Conservation (phyloP, 2,888 invertebrate genomes). For the Crematogaster levior region DNA sequence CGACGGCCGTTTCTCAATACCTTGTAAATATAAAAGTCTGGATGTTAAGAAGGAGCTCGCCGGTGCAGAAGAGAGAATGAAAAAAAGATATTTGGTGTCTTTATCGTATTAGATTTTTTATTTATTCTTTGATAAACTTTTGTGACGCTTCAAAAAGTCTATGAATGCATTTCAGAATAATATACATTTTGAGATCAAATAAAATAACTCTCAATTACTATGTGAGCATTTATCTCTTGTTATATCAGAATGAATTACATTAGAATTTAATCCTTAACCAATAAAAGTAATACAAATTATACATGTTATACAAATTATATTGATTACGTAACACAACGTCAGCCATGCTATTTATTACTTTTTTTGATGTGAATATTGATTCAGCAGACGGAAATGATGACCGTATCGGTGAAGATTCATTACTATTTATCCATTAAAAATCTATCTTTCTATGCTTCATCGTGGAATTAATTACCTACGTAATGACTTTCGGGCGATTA, state of each 20-base stretch:
- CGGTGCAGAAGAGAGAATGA: background rate
- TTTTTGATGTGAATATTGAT: background rate
- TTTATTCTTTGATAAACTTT: background rate
- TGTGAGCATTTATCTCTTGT: background rate
- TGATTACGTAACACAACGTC: background rate
- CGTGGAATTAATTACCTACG: slow-evolving; percentile 26
- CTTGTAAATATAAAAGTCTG: slow-evolving; percentile 83
- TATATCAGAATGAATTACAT: background rate
- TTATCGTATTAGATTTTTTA: background rate
- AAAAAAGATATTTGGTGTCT: background rate
- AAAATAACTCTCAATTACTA: background rate
- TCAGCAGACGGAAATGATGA: background rate
- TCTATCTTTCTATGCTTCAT: background rate
- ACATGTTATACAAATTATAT: background rate
- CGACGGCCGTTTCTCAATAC: slow-evolving; percentile 76
- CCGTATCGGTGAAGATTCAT: slow-evolving; percentile 1
- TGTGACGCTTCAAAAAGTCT: background rate
- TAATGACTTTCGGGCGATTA: slow-evolving; percentile 49
- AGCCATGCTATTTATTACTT: background rate
- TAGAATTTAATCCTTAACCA: background rate
- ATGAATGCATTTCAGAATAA: background rate
- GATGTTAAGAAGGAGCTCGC: slow-evolving; percentile 80
- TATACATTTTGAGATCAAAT: background rate
- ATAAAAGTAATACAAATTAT: background rate
- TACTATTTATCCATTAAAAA: background rate